phyloP scores from a whole-genome alignment of 2,113 vertebrate species.

The Elgaria multicarinata region DNA sequence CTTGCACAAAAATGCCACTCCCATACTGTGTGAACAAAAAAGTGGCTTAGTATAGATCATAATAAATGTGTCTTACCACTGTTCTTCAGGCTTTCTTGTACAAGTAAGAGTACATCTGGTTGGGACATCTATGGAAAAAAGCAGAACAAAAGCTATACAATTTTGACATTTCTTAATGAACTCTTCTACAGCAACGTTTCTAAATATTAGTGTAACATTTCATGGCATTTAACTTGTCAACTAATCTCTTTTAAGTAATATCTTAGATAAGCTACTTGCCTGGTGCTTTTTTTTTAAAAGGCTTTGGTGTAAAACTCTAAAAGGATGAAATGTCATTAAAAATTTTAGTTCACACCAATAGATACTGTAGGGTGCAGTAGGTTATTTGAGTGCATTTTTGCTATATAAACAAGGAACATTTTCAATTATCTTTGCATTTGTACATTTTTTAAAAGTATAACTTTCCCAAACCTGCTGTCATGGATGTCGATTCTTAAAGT shows the following conservation, averaged over 20 bases:
- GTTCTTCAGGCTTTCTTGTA: slow-evolving; percentile 88
- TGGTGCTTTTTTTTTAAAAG: not conserved
- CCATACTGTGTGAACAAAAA: not conserved
- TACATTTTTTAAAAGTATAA: not conserved
- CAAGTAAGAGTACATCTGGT: slow-evolving; percentile 91
- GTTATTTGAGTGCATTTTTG: not conserved
- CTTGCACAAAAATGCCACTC: not conserved
- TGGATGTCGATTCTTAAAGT: not conserved
- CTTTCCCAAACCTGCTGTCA: not conserved
- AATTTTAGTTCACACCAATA: not conserved
- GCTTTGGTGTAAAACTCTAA: not conserved
- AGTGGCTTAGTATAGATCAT: not conserved
- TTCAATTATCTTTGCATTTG: not conserved
- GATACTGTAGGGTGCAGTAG: not conserved
- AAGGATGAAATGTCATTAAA: not conserved
- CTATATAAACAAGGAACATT: not conserved
- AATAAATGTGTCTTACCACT: slow-evolving; percentile 84
- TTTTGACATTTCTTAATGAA: not conserved
- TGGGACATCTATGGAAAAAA: slow-evolving; percentile 89
- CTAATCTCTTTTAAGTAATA: not conserved
- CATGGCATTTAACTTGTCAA: not conserved
- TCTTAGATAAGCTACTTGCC: not conserved
- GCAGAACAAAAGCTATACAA: not conserved
- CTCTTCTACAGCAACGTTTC: slow-evolving; percentile 27
- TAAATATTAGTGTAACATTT: not conserved